Percentiles rank a stretch among this genome's conserved stretches.
Conservation (phyloP, 2,797 vertebrate species). For the Tarsius wallacei region DNA sequence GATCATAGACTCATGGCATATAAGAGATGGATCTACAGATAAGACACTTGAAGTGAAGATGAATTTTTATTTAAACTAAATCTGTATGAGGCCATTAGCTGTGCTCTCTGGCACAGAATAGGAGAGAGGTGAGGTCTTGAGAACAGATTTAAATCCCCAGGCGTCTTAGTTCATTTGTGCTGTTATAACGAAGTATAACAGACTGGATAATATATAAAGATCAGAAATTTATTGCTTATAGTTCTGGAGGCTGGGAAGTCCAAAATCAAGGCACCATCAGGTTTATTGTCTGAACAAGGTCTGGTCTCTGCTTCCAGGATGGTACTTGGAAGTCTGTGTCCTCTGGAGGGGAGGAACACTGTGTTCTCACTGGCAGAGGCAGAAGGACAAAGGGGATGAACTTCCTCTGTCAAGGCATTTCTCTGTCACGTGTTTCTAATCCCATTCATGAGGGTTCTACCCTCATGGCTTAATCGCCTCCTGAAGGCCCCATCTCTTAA, state of each 20-base stretch:
- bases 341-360: background rate
- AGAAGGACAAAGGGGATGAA: too few species aligned
- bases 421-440: background rate
- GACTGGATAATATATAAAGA: background rate
- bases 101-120: background rate
- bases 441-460: too few species aligned
- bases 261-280: background rate
- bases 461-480: background rate
- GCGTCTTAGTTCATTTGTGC: background rate
- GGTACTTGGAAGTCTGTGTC: rapidly evolving
- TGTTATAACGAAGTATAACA: background rate
- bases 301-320: background rate
- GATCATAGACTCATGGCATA: too few species aligned
- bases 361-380: background rate
- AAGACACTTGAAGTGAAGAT: background rate
- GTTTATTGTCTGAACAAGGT: background rate
- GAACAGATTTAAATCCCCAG: background rate
- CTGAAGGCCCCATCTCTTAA: background rate
- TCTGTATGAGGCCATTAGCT: background rate
- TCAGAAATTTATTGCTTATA: background rate
- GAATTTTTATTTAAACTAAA: background rate
- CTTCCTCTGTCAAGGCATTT: background rate
- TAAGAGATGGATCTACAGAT: background rate
- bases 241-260: background rate
- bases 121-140: background rate